A percentile compares a stretch with the other conserved stretches of the same genome.
Evolutionary conservation across 2,888 invertebrate species (phyloP).

Genomic region (Oscheius sp.): DNA sequence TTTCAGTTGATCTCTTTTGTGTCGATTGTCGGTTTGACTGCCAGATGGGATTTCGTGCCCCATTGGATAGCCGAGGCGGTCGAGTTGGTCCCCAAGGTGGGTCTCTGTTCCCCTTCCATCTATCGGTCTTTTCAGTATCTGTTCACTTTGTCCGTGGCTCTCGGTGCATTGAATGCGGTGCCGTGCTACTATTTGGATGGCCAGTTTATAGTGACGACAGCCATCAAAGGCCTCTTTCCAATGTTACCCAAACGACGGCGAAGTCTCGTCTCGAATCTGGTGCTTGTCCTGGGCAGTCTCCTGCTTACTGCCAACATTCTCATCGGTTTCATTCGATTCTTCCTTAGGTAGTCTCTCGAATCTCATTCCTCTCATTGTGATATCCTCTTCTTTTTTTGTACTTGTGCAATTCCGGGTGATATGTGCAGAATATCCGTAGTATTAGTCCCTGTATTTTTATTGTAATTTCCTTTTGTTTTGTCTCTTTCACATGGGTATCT

Average conservation of each 20-base stretch:
- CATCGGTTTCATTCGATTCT: constrained; percentile 55
- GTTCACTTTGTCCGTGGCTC: constrained; percentile 86
- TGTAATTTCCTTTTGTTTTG: neutral
- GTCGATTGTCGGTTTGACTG: constrained; percentile 35
- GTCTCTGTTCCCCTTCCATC: too few relatives aligned
- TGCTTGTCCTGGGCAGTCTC: constrained; percentile 49
- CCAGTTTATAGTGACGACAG: constrained; percentile 83
- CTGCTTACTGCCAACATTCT: constrained; percentile 55
- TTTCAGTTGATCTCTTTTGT: constrained; percentile 55
- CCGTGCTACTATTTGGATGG: constrained; percentile 95
- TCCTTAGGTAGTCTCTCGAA: constrained; percentile 2
- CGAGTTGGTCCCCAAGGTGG: constrained; percentile 40
- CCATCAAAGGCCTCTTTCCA: constrained; percentile 68
- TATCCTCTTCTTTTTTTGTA: neutral
- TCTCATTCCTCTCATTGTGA: constrained; percentile 7
- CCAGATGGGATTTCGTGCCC: constrained; percentile 41
- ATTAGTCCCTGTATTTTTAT: too few relatives aligned
- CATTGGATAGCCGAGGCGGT: constrained; percentile 40
- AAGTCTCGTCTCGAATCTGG: constrained; percentile 42
- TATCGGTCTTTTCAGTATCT: constrained; percentile 52
- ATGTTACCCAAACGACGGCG: constrained; percentile 48
- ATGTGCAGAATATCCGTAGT: neutral
- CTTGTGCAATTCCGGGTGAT: neutral
- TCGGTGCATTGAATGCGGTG: constrained; percentile 89
- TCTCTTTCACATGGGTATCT: neutral